Base-by-base conservation (phyloP, 1,140 invertebrate genomes). In the Mamestra configurata region DNA sequence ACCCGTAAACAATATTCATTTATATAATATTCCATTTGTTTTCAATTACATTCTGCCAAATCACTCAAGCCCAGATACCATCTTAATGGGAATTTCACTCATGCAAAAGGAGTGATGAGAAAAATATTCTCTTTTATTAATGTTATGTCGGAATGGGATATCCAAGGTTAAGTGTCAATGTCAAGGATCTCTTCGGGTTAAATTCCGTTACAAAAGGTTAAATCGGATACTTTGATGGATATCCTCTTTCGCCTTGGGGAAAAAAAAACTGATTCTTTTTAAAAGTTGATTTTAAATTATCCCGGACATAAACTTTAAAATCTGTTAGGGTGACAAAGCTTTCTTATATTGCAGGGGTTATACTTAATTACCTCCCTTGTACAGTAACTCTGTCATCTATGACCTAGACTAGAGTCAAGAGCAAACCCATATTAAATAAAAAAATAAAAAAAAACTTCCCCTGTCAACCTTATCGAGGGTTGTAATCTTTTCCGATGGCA, bases 51-150 rank as follows among this genome's bases (percentile, higher is more conserved):
- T 55, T 55, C 53, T 4, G 20, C 53, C 53, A 20, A 24, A 55
- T 55, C 20, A 55, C 15, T 55, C 53, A 55, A 55, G 3, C 53
- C 20, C 20, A 24, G 53, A 24, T 55, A 55, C 22, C 18, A 55
- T 55, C 53, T 55, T 24, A 55, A 22, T 55, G 53, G 53, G 53
- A 55, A 55, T 24, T 55, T 55, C 53, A 55, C 53, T 11, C 53
- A 55, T 20, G 53, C 20, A 22, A 24, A 55, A 20, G 20, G 53
- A 55, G 10, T 10, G 6, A 0, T 10, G 22, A 8, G 22, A 51
- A 51, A 15, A 51, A 51, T n/a, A 51, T 18, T 53, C 7, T 18
- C 49, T 18, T 13, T 43, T 13, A 43, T 49, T 49, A 49, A 15
- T n/a, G 43, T n/a, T 49, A 11, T 40, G 37, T 40, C 2, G 27